Evolutionary conservation across 2,797 vertebrate genomes (phyloP).

Genomic region (Ambastaia sidthimunki): DNA sequence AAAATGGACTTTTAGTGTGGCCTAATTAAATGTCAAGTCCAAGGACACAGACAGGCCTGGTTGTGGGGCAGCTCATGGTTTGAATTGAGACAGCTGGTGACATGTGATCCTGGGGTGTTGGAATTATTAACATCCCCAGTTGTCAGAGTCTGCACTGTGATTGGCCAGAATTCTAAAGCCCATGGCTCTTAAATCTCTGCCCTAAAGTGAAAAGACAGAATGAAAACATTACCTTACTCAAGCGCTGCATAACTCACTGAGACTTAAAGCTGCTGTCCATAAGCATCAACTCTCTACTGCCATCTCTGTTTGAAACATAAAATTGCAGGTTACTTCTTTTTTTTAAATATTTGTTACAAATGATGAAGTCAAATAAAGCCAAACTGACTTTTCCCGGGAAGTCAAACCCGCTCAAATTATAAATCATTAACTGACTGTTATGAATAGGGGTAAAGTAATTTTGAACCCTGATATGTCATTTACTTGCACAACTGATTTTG

Average conservation of each 20-base stretch:
- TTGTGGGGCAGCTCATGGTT: conserved; percentile 28
- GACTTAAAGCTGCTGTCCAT: background rate
- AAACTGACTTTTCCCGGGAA: no score
- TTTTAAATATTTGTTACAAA: no score
- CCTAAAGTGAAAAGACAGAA: conserved; percentile 61
- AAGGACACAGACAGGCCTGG: conserved; percentile 8
- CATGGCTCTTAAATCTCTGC: conserved; percentile 50
- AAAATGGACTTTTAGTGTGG: conserved; percentile 5
- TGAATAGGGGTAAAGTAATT: no score
- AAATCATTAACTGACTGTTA: no score
- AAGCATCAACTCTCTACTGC: no score
- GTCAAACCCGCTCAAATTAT: no score
- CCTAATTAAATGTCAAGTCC: background rate
- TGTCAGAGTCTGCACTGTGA: background rate
- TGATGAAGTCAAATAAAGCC: no score
- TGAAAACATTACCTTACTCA: conserved; percentile 64
- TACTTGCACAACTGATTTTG: no score
- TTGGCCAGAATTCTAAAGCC: background rate
- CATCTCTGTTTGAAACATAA: no score
- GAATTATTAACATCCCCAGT: background rate
- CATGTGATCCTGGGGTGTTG: conserved; percentile 11
- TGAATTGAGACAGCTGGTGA: conserved; percentile 37
- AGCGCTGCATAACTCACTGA: conserved; percentile 57
- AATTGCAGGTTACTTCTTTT: no score
- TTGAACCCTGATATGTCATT: no score